phyloP scores from a whole-genome alignment of 2,797 vertebrate species.

The Sus cebifrons region DNA sequence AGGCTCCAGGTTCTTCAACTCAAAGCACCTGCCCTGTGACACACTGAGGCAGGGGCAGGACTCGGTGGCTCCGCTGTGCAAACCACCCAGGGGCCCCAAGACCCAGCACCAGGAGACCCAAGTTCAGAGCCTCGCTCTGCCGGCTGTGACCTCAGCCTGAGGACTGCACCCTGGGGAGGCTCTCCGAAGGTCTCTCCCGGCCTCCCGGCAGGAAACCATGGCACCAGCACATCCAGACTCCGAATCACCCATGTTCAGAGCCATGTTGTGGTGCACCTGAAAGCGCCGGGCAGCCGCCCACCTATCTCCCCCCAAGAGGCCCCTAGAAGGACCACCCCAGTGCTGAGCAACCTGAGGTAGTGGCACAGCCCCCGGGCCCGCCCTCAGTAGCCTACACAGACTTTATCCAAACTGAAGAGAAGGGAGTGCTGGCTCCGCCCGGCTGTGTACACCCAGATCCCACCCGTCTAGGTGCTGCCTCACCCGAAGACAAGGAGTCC shows the following conservation, averaged over 20 bases:
- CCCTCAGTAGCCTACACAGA: neutral
- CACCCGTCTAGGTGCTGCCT: neutral
- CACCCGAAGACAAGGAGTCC: neutral
- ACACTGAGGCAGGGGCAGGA: neutral
- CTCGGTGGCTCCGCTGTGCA: neutral
- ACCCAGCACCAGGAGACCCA: neutral
- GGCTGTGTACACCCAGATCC: neutral
- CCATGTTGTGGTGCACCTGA: neutral
- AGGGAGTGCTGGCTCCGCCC: neutral
- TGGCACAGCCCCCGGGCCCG: neutral
- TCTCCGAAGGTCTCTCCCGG: neutral
- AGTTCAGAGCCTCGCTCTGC: neutral
- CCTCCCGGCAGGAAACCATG: neutral
- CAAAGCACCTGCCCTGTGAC: neutral
- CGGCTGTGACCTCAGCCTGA: neutral
- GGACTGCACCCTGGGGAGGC: neutral
- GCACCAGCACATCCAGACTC: neutral
- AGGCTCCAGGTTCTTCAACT: conserved; percentile 11
- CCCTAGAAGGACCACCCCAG: neutral
- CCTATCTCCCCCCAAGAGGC: neutral
- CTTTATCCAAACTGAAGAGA: neutral
- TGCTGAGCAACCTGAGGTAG: neutral
- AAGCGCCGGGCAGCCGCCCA: neutral
- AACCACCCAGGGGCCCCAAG: neutral
- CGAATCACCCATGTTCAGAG: neutral